Percentiles rank a stretch among this genome's conserved stretches.
Conservation (phyloP, 2,888 invertebrate genomes). For the Eilema griseolum region DNA sequence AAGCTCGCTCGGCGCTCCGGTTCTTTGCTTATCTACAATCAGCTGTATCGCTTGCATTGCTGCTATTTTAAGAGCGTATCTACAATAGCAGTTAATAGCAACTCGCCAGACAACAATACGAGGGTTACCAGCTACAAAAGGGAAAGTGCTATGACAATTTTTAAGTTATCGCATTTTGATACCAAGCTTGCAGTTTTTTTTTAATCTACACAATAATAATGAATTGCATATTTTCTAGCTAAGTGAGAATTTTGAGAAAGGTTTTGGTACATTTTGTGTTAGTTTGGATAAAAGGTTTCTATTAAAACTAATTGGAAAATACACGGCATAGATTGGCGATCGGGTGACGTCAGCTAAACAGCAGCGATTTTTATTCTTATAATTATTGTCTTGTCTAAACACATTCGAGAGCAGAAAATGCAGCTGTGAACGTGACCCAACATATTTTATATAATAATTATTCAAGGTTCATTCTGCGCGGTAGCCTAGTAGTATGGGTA, state of each 20-base stretch:
- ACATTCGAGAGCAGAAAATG: not conserved
- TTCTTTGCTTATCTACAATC: not conserved
- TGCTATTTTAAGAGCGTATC: constrained; percentile 1
- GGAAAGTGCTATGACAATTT: not conserved
- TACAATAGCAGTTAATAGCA: not conserved
- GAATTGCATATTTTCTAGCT: too few relatives aligned
- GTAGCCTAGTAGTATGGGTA: too few relatives aligned
- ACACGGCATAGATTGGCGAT: too few relatives aligned
- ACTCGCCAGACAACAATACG: not conserved
- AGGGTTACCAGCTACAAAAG: not conserved
- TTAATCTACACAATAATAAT: not conserved
- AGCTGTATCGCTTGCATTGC: not conserved
- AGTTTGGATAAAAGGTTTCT: too few relatives aligned
- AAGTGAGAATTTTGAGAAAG: too few relatives aligned
- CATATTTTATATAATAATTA: not conserved
- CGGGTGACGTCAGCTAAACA: too few relatives aligned
- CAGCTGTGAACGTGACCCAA: not conserved
- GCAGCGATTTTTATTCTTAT: not conserved
- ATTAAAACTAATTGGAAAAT: too few relatives aligned
- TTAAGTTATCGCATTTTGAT: not conserved
- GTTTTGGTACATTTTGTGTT: too few relatives aligned
- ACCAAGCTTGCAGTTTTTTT: not conserved
- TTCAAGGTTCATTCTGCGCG: not conserved
- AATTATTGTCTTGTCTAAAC: not conserved
- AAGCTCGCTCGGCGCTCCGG: not conserved